Base-by-base conservation (phyloP, 2,797 vertebrate species). In the Lithobates pipiens region DNA sequence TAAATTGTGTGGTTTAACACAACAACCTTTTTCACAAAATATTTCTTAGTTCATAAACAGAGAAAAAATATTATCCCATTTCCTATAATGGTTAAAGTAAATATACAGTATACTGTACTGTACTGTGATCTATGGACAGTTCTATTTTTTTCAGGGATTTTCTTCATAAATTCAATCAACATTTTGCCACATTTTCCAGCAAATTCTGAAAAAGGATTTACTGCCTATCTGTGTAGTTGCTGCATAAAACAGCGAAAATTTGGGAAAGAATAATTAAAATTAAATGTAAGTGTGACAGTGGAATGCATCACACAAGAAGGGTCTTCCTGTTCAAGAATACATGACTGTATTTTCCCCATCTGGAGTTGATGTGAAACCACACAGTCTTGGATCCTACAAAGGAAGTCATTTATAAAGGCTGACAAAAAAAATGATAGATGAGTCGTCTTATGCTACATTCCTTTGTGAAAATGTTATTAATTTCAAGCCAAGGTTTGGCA, bases 321-420 rank as follows among this genome's bases (percentile, higher is more conserved):
- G 16, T 54, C 42, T 79, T 79, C 76, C 85, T 78, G 76, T 83
- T 61, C 61, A 50, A 69, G 50, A 69, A 83, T 79, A 69, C 42
- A 73, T 74, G 21, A n/a, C 36, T 85, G 39, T 82, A 77, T 72
- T 73, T 86, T 77, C 27, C 32, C 80, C 85, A 87, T 87, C 85
- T 87, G 85, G 85, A 87, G 80, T 79, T 87, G 80, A 87, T 87
- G 80, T 82, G 76, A 77, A 86, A 83, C 74, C 85, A 73, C 11
- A 44, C 80, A 82, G 67, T 77, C 72, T 63, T 86, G 80, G 81
- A 82, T 82, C 54, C 75, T 82, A 54, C 61, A 83, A 83, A 83
- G 85, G 76, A 83, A 83, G 76, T 83, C 76, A 79, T 87, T 83
- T 87, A 78, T 86, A 80, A 86, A 27, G 80, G 85, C 69, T 86